Percentiles rank a stretch among this genome's conserved stretches.
These are phyloP conservation scores for Drosophila baimaii DNA, from an alignment of 1,140 invertebrate genomes.

Conservation along the genomic window DNA sequence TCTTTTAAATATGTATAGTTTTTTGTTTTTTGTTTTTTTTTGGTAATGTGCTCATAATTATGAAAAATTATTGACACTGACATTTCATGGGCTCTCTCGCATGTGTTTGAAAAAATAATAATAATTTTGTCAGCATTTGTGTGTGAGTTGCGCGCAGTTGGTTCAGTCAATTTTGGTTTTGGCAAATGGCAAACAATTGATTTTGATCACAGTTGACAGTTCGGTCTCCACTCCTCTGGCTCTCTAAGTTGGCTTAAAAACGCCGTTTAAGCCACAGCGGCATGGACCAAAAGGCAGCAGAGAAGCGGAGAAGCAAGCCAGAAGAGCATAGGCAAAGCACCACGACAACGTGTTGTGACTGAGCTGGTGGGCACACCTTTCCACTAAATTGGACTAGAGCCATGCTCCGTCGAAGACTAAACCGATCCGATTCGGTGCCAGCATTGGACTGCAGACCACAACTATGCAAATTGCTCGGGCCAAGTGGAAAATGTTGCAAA, in stretches of 20 bases:
- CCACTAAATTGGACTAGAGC: conserved; percentile 64
- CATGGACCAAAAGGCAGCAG: conserved; percentile 55
- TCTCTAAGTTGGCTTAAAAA: conserved; percentile 58
- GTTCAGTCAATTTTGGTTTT: conserved; percentile 56
- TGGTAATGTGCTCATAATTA: conserved; percentile 29
- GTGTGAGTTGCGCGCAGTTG: conserved; percentile 37
- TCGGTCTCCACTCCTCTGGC: conserved; percentile 27
- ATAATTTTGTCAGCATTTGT: conserved; percentile 53
- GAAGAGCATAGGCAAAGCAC: conserved; percentile 14
- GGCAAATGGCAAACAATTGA: conserved; percentile 64
- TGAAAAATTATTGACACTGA: conserved; percentile 48
- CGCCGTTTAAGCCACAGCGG: conserved; percentile 53
- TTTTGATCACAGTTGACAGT: conserved; percentile 73
- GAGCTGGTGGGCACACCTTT: conserved; percentile 68
- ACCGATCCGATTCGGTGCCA: conserved; percentile 34
- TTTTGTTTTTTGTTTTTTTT: conserved; percentile 17
- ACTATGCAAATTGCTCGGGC: conserved; percentile 63
- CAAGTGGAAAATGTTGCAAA: conserved; percentile 53
- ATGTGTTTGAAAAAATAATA: conserved; percentile 21
- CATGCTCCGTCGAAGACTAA: conserved; percentile 27
- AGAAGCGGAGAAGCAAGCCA: conserved; percentile 1
- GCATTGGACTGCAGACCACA: conserved; percentile 30
- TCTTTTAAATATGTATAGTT: conserved; percentile 9
- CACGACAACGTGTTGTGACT: conserved; percentile 54
- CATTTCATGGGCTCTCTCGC: conserved; percentile 37